Conservation (phyloP, 2,888 invertebrate species). For the Athetis lepigone region DNA sequence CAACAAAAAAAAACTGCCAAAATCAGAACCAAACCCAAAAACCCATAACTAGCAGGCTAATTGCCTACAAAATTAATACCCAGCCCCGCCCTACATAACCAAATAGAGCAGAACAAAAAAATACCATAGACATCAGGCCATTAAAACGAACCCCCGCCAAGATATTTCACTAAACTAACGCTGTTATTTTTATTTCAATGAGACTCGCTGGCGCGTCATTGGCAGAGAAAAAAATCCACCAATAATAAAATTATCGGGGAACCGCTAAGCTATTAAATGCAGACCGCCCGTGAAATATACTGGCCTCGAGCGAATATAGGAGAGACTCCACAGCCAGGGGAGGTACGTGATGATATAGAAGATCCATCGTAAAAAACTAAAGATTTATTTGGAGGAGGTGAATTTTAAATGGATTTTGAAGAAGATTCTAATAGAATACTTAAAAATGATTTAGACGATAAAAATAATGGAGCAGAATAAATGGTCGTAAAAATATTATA, state of each 20-base stretch:
- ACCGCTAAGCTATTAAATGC: constrained; percentile 88
- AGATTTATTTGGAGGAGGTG: constrained; percentile 15
- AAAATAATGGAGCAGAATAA: neutral
- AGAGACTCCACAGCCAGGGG: constrained; percentile 54
- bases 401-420: constrained; percentile 10
- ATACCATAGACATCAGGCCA: constrained; percentile 57
- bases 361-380: constrained; percentile 23
- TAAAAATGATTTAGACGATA: neutral
- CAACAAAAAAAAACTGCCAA: constrained; percentile 11
- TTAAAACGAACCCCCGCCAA: constrained; percentile 73
- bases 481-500: neutral
- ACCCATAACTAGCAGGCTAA: constrained; percentile 63
- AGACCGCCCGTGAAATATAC: constrained; percentile 88
- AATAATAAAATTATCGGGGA: constrained; percentile 90
- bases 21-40: constrained; percentile 30
- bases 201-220: constrained; percentile 78
- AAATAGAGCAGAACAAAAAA: constrained; percentile 68
- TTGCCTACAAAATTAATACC: constrained; percentile 59
- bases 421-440: neutral
- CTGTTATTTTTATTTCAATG: constrained; percentile 83
- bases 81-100: constrained; percentile 52
- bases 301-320: constrained; percentile 70
- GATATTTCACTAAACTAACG: constrained; percentile 74
- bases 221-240: constrained; percentile 81
- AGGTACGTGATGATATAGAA: constrained; percentile 52